Base-by-base conservation (phyloP, 1,140 invertebrate species). In the Dryas iulia region DNA sequence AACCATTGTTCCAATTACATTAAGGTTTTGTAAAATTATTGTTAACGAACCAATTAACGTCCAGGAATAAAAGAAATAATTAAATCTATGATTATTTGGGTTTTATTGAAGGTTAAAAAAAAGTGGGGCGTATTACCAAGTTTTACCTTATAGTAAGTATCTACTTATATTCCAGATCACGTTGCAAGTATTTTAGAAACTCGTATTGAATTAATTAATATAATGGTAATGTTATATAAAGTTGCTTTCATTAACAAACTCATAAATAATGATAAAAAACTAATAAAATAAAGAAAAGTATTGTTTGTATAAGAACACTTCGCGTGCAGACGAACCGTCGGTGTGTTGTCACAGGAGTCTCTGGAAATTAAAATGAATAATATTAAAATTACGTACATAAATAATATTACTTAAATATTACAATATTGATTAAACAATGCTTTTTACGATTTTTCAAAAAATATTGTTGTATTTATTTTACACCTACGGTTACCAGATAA, bases 131-230 rank as follows among this genome's bases (percentile, higher is more conserved):
- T n/a, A n/a, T n/a, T n/a, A n/a, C n/a, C n/a, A n/a, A n/a, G n/a
- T n/a, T n/a, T n/a, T n/a, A n/a, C 47, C 66, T 69, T 62, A 11
- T 11, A 21, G 39, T 47, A 47, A 47, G 65, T 59, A 47, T 25
- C 25, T 47, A 26, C 12, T 59, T 71, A 31, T 53, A 68, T 74
- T 74, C 18, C 30, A 26, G 59, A 62, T 57, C 69, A 71, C 70
- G 54, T 64, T 39, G 14, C 28, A 47, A 64, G 26, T 54, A 54
- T 33, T 59, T 52, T 21, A 23, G 26, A 39, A 59, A 21, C 28
- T 24, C 24, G 18, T 62, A 61, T 33, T 68, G 54, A 56, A 31
- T 31, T 62, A 30, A 65, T 63, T 65, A 65, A 39, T 54, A 30
- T 58, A 47, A 18, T 18, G 7, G 39, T 7, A 35, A 47, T 21